Evolutionary conservation across 37 sponge, comb jelly and placozoan species (phyloP), one percentile per base, ranked within the genome.

Genomic region (Lycopodina hypogea): DNA sequence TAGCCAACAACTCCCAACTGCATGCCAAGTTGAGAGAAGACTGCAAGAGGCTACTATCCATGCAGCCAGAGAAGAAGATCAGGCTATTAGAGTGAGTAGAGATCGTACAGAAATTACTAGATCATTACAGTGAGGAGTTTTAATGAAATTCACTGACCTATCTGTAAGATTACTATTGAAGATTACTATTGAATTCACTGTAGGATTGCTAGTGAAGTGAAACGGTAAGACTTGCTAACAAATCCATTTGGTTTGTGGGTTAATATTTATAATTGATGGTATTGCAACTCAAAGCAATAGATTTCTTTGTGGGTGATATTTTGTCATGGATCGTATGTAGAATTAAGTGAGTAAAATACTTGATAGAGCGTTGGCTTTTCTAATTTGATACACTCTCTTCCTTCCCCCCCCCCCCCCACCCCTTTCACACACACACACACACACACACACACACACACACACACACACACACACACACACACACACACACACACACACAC

Each of bases 81-180:
- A 72, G 64, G 35, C 83, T 88, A 1, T 72, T 88, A 26, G 81
- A 82, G 88, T 88, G 42, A 78, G 88, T 68, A 50, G 15, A 48
- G 8, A 18, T 58, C 1, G 11, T n/a, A n/a, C n/a, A n/a, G n/a
- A n/a, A n/a, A n/a, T n/a, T n/a, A 2, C 28, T 30, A 66, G 15
- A n/a, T n/a, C n/a, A n/a, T 30, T 32, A 35, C 7, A 35, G 68
- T 67, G 4, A 8, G 21, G n/a, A 26, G 3, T 59, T 17, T 4
- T 59, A 12, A 28, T 26, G 3, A 26, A 12, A 12, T 17, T 59
- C 12, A 26, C 60, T 26, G 12, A 59, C 48, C 6, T 4, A 7
- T 15, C 29, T 60, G 24, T 60, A 29, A 60, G 61, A 60, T 6
- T n/a, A 45, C 48, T 45, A 45, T 4, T 45, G 48, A 45, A 45